Evolutionary conservation across 2,113 vertebrate species (phyloP).

Genomic region (Callipepla squamata): DNA sequence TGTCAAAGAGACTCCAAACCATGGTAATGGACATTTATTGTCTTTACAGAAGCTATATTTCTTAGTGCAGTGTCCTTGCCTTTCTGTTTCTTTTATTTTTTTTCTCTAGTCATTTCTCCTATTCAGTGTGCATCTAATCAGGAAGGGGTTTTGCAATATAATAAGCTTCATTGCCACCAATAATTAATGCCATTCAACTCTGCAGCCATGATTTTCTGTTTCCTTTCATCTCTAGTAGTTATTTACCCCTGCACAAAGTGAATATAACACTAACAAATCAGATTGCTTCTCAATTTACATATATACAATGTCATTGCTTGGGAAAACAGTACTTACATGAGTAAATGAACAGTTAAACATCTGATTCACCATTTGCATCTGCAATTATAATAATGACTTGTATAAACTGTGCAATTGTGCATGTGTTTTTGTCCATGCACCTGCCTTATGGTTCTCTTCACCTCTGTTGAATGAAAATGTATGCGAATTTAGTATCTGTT

Average conservation of each 20-base stretch:
- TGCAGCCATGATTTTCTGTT: slow-evolving; percentile 31
- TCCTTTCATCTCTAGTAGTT: slow-evolving; percentile 49
- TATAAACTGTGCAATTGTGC: slow-evolving; percentile 26
- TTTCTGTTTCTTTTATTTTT: neutral
- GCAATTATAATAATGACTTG: slow-evolving; percentile 48
- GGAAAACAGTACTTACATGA: slow-evolving; percentile 61
- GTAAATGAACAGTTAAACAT: slow-evolving; percentile 67
- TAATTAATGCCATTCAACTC: slow-evolving; percentile 64
- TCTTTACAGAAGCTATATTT: slow-evolving; percentile 12
- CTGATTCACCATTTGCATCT: slow-evolving; percentile 64
- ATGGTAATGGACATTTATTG: neutral
- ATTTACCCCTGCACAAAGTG: slow-evolving; percentile 47
- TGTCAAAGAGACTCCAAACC: slow-evolving; percentile 23
- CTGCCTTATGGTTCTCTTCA: slow-evolving; percentile 21
- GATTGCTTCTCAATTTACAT: slow-evolving; percentile 57
- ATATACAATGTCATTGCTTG: slow-evolving; percentile 46
- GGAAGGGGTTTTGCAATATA: slow-evolving; percentile 42
- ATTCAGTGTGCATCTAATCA: slow-evolving; percentile 7
- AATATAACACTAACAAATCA: slow-evolving; percentile 56
- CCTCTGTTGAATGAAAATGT: slow-evolving; percentile 1
- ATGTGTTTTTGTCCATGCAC: slow-evolving; percentile 31
- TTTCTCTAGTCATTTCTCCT: neutral
- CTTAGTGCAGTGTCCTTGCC: neutral
- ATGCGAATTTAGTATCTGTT: neutral
- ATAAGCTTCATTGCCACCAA: neutral